Percentiles rank a stretch among this genome's conserved stretches.
Conservation (phyloP, 2,797 vertebrate genomes). For the Numenius phaeopus region DNA sequence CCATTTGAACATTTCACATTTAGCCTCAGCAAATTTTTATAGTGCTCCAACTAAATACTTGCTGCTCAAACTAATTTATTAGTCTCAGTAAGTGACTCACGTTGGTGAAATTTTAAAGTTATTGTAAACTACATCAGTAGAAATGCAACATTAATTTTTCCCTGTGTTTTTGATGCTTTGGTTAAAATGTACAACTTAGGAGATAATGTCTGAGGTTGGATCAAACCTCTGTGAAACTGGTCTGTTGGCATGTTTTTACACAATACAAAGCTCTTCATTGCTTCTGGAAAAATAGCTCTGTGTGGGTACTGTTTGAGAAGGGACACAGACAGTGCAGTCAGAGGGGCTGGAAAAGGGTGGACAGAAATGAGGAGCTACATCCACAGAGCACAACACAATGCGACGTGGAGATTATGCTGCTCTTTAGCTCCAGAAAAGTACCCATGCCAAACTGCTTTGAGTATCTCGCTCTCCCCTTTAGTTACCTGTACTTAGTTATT, state of each 20-base stretch:
- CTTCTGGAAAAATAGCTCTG: background rate
- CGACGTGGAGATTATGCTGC: fast-evolving
- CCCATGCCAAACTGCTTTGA: background rate
- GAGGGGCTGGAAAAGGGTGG: background rate
- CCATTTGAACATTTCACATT: background rate
- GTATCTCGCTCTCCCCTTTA: background rate
- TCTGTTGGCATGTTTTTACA: background rate
- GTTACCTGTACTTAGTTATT: background rate
- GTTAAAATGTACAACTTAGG: background rate
- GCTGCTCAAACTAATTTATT: background rate
- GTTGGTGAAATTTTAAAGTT: background rate
- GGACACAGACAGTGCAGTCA: fast-evolving
- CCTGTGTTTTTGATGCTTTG: background rate
- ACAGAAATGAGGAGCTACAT: fast-evolving
- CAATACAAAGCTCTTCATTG: background rate
- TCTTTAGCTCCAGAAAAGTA: background rate
- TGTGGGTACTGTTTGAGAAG: background rate
- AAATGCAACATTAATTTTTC: background rate
- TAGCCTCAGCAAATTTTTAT: background rate
- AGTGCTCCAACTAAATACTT: background rate
- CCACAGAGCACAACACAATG: fast-evolving
- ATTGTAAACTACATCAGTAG: background rate
- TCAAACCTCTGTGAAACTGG: background rate
- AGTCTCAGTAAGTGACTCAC: background rate
- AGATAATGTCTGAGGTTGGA: background rate